Evolutionary conservation across 2,113 vertebrate species (phyloP).

Genomic region (Boleophthalmus pectinirostris): DNA sequence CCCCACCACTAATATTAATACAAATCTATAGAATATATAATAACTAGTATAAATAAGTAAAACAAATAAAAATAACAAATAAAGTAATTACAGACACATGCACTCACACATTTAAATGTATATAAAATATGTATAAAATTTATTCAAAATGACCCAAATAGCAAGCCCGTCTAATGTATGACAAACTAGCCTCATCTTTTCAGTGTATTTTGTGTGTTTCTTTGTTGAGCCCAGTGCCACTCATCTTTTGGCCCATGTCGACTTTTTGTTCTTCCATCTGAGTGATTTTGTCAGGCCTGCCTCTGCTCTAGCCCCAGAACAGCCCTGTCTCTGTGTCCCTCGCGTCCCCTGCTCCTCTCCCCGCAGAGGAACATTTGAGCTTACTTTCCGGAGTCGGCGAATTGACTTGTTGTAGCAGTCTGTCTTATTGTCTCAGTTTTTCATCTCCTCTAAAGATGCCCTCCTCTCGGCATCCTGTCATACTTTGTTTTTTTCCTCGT

Average conservation of each 20-base stretch:
- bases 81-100: too few species aligned
- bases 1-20: too few species aligned
- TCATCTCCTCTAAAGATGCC: conserved; percentile 9
- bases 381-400: conserved; percentile 33
- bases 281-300: conserved; percentile 32
- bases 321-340: conserved; percentile 36
- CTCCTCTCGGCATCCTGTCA: conserved; percentile 12
- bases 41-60: too few species aligned
- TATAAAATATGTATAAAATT: too few species aligned
- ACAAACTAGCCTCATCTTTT: background rate
- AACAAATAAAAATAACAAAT: too few species aligned
- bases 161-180: too few species aligned
- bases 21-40: too few species aligned
- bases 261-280: conserved; percentile 39
- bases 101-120: too few species aligned
- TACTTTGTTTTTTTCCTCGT: conserved; percentile 25
- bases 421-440: conserved; percentile 35
- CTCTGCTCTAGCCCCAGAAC: conserved; percentile 41
- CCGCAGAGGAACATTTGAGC: conserved; percentile 21
- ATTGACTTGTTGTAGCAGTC: conserved; percentile 36
- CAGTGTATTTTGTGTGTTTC: background rate
- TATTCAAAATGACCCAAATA: too few species aligned
- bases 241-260: conserved; percentile 29
- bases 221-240: conserved; percentile 33
- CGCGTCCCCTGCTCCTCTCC: conserved; percentile 32